Conservation (phyloP, 1,140 invertebrate species). For the Lysiphlebus fabarum region DNA sequence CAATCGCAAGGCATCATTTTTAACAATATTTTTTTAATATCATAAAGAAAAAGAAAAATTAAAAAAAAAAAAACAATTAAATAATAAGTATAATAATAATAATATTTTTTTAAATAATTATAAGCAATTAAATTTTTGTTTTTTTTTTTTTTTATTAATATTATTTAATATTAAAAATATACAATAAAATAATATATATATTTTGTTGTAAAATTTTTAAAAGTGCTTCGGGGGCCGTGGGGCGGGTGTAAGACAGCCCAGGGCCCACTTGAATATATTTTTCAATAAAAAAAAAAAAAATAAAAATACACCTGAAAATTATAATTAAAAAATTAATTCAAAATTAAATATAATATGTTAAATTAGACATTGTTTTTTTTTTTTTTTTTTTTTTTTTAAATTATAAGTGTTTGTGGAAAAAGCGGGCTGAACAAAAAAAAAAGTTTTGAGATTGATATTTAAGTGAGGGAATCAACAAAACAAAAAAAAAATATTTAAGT, state of each 20-base stretch:
- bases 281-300: slow-evolving; percentile 17
- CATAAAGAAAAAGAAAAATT: too few species aligned
- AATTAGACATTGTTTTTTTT: too few species aligned
- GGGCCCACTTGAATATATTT: slow-evolving; percentile 25
- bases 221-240: slow-evolving; percentile 29
- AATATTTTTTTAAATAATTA: too few species aligned
- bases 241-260: slow-evolving; percentile 32
- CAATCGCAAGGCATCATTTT: slow-evolving; percentile 33
- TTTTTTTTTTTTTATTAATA: too few species aligned
- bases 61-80: too few species aligned
- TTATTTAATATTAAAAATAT: too few species aligned
- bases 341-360: neutral
- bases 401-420: neutral
- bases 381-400: too few species aligned
- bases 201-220: neutral
- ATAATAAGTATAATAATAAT: too few species aligned
- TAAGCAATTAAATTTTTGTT: too few species aligned
- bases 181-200: neutral
- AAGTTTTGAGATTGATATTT: neutral
- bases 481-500: too few species aligned
- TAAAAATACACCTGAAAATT: neutral
- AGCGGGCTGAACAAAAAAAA: slow-evolving; percentile 21
- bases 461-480: too few species aligned
- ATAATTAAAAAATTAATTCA: neutral
- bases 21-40: neutral